A percentile compares a stretch with the other conserved stretches of the same genome.
phyloP scores from a whole-genome alignment of 2,797 vertebrate species.

The Gymnoscopelus microlampas region DNA sequence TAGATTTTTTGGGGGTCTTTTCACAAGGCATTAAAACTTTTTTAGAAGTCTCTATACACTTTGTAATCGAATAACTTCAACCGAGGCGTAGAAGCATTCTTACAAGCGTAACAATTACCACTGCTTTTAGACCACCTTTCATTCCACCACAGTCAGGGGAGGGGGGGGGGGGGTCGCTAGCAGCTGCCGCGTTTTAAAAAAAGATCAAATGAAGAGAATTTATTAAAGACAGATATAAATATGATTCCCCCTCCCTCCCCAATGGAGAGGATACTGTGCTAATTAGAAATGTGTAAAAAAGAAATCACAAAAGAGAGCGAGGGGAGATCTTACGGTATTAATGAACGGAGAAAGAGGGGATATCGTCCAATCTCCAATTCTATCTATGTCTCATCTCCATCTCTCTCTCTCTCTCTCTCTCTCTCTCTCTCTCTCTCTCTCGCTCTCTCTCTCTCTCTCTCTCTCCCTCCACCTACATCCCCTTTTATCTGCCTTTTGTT shows the following conservation, averaged over 20 bases:
- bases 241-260: constrained; percentile 54
- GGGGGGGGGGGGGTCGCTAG: constrained; percentile 29
- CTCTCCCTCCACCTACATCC: constrained; percentile 45
- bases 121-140: constrained; percentile 56
- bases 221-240: constrained; percentile 81
- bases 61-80: constrained; percentile 59
- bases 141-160: constrained; percentile 56
- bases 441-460: constrained; percentile 54
- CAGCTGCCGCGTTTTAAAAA: constrained; percentile 61
- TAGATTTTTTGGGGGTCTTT: neutral
- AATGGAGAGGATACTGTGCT: constrained; percentile 75
- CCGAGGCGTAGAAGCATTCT: constrained; percentile 29
- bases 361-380: constrained; percentile 75
- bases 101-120: constrained; percentile 71
- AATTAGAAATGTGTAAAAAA: constrained; percentile 83
- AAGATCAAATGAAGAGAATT: constrained; percentile 79
- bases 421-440: constrained; percentile 60
- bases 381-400: constrained; percentile 58
- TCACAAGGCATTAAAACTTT: constrained; percentile 27
- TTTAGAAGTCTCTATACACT: constrained; percentile 30
- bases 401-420: constrained; percentile 23
- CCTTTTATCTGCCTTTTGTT: constrained; percentile 67
- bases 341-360: constrained; percentile 80
- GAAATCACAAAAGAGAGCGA: constrained; percentile 80
- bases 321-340: constrained; percentile 79